Conservation (phyloP, 2,113 vertebrate genomes). For the Trogon melanurus region DNA sequence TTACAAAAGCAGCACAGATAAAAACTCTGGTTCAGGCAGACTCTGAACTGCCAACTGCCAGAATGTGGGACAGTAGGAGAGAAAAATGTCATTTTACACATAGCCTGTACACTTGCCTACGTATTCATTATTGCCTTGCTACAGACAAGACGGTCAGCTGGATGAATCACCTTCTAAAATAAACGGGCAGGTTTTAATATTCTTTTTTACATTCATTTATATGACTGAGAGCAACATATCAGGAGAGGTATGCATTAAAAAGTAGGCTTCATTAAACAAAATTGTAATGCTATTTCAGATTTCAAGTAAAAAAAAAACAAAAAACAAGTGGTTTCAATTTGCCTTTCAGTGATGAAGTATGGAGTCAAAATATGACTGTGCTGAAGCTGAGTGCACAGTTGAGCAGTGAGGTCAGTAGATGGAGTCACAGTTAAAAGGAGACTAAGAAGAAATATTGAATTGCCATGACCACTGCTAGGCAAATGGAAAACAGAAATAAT, state of each 20-base stretch:
- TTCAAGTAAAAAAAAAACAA: background rate
- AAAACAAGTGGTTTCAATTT: background rate
- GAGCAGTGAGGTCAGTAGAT: background rate
- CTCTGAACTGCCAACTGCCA: background rate
- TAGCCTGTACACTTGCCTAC: background rate
- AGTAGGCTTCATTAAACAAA: background rate
- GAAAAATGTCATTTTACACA: background rate
- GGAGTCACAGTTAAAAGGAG: background rate
- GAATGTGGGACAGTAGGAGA: background rate
- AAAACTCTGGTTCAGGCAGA: background rate
- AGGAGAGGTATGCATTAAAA: background rate
- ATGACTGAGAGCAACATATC: rapidly evolving
- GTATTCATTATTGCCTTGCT: background rate
- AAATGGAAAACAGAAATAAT: background rate
- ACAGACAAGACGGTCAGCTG: background rate
- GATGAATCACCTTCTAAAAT: background rate
- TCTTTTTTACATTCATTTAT: background rate
- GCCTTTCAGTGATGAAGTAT: background rate
- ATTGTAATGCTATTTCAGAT: background rate
- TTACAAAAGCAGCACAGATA: background rate
- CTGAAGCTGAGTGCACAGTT: background rate
- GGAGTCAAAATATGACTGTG: background rate
- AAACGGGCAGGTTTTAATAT: background rate
- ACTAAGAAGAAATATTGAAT: background rate
- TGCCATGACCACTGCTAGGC: background rate